Evolutionary conservation across 2,113 vertebrate species (phyloP), one percentile per base, ranked within the genome.

Genomic region (Leucosticte australis): DNA sequence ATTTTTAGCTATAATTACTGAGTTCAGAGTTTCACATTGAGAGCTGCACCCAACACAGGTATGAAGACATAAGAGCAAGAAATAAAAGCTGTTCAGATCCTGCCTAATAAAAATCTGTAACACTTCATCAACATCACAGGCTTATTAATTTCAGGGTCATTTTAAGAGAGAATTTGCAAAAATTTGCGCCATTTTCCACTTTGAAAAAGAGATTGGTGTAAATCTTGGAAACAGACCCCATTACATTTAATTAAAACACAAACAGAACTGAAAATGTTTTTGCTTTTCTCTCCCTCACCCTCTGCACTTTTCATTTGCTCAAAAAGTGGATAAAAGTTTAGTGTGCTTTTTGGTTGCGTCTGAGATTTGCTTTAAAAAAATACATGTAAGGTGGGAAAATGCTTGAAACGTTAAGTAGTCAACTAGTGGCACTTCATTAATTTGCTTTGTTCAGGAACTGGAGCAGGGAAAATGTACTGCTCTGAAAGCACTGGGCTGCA

Each of bases 111-210:
- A 94, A 84, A 59, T 80, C 73, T 78, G 55, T 86, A 86, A 84
- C 83, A 88, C 64, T 96, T 93, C 92, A 84, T 94, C 77, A 89
- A 13, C 69, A 69, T 79, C 57, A 71, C n/a, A 86, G n/a, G 23
- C 17, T 83, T 92, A 83, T 93, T 93, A 90, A 90, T 84, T 94
- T 93, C 85, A 93, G 56, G 69, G n/a, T 88, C 27, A 59, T 91
- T 93, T 94, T 74, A 83, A 83, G 42, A 74, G 21, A 26, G 64
- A 92, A 89, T 81, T 94, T 87, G 49, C 60, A 37, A 85, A 85
- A 94, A 56, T 90, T 87, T 89, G n/a, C 0, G 1, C 41, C 31
- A n/a, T 93, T 96, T 96, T 92, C 86, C 62, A n/a, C 73, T 87
- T 94, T 64, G 64, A 94, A 88, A 35, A 17, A 49, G 39, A 68